Percentiles rank a stretch among this genome's conserved stretches.
Evolutionary conservation across 2,113 vertebrate genomes (phyloP).

Genomic region (Orthonyx spaldingii): DNA sequence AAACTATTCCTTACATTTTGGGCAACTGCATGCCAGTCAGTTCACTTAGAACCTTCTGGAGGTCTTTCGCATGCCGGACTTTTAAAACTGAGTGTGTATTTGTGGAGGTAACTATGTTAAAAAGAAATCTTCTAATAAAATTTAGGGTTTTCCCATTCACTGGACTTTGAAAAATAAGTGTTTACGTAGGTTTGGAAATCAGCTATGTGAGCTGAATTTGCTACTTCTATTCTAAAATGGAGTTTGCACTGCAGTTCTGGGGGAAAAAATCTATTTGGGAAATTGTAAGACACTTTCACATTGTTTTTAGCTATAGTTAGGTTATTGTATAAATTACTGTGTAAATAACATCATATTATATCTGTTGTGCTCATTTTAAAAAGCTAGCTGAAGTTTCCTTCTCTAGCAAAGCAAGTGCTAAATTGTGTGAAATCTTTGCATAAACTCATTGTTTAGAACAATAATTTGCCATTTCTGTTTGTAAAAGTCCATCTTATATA

Average conservation of each 20-base stretch:
- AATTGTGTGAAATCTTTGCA: not conserved
- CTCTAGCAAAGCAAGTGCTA: constrained; percentile 27
- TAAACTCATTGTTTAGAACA: constrained; percentile 2
- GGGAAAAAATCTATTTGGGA: not conserved
- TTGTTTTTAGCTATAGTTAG: constrained; percentile 17
- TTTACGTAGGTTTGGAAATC: constrained; percentile 28
- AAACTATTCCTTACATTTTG: constrained; percentile 70
- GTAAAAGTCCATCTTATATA: not conserved
- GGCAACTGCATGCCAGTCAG: constrained; percentile 79
- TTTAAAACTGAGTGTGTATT: constrained; percentile 69
- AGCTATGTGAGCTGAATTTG: constrained; percentile 47
- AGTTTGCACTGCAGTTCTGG: constrained; percentile 28
- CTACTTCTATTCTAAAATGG: constrained; percentile 4
- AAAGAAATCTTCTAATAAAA: constrained; percentile 52
- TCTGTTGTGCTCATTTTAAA: constrained; percentile 28
- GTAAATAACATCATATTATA: not conserved
- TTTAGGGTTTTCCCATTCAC: constrained; percentile 27
- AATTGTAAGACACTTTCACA: not conserved
- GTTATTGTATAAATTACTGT: not conserved
- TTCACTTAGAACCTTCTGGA: constrained; percentile 79
- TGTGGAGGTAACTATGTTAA: constrained; percentile 77
- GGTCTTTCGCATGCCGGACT: constrained; percentile 79
- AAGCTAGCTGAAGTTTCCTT: constrained; percentile 49
- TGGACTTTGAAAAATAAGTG: constrained; percentile 17
- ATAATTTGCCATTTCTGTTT: not conserved